These are phyloP conservation scores for Petrocephalus schoutedeni DNA, from an alignment of 2,797 vertebrate genomes.

Conservation along the genomic window DNA sequence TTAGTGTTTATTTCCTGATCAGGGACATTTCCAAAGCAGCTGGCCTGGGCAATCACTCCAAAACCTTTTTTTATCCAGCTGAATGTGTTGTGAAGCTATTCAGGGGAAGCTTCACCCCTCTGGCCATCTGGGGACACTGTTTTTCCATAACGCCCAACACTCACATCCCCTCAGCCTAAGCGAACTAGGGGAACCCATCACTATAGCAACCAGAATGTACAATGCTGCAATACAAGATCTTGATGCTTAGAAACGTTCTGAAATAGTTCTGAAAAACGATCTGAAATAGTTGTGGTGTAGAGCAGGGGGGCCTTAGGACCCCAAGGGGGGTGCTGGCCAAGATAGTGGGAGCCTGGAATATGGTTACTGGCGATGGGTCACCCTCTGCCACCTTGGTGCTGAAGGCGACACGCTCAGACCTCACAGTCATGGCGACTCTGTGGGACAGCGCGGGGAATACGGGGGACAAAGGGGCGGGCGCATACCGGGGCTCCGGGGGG, in stretches of 20 bases:
- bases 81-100: not conserved
- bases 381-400: not conserved
- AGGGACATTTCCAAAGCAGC: not conserved
- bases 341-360: not conserved
- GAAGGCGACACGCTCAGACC: no score
- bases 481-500: not conserved
- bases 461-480: not conserved
- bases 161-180: not conserved
- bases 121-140: not conserved
- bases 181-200: not conserved
- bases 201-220: not conserved
- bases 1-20: not conserved
- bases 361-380: not conserved
- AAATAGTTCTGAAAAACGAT: no score
- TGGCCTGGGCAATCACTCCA: not conserved
- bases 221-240: not conserved
- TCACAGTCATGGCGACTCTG: not conserved
- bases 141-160: not conserved
- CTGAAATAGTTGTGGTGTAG: not conserved
- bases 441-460: not conserved
- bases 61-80: not conserved
- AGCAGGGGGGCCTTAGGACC: not conserved
- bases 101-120: not conserved
- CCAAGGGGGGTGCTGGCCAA: not conserved
- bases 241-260: not conserved